Conservation (phyloP, 2,113 vertebrate species). For the Nettapus auritus region DNA sequence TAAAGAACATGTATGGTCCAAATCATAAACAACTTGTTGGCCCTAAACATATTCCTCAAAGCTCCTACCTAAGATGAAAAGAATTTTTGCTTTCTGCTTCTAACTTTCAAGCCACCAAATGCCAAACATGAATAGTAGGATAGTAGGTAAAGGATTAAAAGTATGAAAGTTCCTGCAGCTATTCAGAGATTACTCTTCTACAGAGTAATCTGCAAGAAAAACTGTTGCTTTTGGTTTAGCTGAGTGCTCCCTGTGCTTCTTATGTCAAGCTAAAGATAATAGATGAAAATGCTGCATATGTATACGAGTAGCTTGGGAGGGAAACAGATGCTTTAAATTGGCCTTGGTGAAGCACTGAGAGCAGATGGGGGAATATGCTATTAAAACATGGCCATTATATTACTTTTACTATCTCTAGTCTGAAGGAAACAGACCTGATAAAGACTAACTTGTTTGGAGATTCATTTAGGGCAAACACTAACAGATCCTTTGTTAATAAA, state of each 20-base stretch:
- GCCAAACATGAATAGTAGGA: not conserved
- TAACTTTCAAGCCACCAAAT: conserved; percentile 10
- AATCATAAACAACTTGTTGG: not conserved
- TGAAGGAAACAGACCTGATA: not conserved
- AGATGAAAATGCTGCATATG: conserved; percentile 19
- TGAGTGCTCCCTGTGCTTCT: not conserved
- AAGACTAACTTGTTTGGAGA: not conserved
- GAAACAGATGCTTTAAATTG: conserved; percentile 43
- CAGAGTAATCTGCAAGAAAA: not conserved
- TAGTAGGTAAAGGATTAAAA: not conserved
- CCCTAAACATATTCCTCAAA: not conserved
- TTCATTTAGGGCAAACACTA: not conserved
- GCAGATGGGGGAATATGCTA: not conserved
- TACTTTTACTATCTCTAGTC: not conserved
- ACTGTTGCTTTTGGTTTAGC: conserved; percentile 29
- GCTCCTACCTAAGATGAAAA: not conserved
- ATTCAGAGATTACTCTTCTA: conserved; percentile 3
- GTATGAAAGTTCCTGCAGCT: conserved; percentile 20
- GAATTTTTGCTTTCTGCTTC: not conserved
- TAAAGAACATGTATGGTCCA: not conserved
- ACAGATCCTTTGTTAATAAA: not conserved
- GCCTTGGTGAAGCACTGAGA: not conserved
- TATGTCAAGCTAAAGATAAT: conserved; percentile 36
- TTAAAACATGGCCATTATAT: not conserved
- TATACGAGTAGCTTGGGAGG: not conserved